Evolutionary conservation across 1,140 invertebrate genomes (phyloP).

Genomic region (Hypothenemus hampei): DNA sequence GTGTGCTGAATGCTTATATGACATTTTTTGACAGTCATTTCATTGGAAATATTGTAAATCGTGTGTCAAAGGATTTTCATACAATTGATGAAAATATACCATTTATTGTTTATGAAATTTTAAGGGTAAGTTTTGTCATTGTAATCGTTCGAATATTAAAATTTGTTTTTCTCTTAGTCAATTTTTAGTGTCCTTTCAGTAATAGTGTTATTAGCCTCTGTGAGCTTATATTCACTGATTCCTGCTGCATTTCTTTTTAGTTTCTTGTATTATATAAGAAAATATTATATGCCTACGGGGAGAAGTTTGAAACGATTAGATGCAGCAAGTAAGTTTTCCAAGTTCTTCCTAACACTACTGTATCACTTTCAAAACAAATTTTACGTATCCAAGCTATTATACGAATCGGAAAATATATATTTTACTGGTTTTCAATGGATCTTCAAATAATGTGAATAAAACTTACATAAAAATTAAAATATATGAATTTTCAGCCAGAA

Average conservation of each 20-base stretch:
- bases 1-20: slow-evolving; percentile 36
- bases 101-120: slow-evolving; percentile 31
- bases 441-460: too few species aligned
- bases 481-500: slow-evolving; percentile 56
- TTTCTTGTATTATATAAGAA: slow-evolving; percentile 52
- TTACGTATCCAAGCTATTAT: too few species aligned
- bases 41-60: slow-evolving; percentile 38
- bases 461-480: too few species aligned
- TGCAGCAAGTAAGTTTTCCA: slow-evolving; percentile 57
- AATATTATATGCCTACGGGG: slow-evolving; percentile 59
- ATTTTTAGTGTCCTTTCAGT: slow-evolving; percentile 19
- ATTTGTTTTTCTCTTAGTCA: slow-evolving; percentile 4
- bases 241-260: slow-evolving; percentile 50
- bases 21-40: slow-evolving; percentile 36
- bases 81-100: slow-evolving; percentile 37
- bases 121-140: slow-evolving; percentile 29
- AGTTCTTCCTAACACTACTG: too few species aligned
- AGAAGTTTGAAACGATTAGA: slow-evolving; percentile 62
- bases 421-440: slow-evolving; percentile 58
- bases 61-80: slow-evolving; percentile 37
- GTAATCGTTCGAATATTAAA: background rate
- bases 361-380: too few species aligned
- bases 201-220: slow-evolving; percentile 23
- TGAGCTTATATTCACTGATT: slow-evolving; percentile 25
- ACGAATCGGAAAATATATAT: slow-evolving; percentile 73